Conservation (phyloP, 2,888 invertebrate species). For the Drosophila borborema region DNA sequence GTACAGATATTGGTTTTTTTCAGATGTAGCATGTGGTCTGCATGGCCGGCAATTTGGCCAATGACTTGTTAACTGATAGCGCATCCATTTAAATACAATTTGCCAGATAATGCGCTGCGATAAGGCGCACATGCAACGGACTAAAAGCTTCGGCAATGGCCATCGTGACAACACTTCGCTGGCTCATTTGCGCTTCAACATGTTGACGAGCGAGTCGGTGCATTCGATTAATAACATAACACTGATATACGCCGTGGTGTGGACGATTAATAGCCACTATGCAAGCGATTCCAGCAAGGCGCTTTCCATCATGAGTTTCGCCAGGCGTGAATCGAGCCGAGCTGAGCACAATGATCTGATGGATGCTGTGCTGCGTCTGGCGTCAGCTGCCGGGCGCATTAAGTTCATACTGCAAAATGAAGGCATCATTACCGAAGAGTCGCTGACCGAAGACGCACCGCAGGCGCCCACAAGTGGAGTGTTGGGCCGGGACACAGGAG, state of each 20-base stretch:
- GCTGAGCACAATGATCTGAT: constrained; percentile 74
- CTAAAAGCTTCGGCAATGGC: constrained; percentile 37
- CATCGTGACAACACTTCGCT: constrained; percentile 3
- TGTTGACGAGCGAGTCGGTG: constrained; percentile 27
- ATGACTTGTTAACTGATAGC: constrained; percentile 41
- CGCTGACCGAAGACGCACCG: background rate
- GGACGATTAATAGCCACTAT: constrained; percentile 77
- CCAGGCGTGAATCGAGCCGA: constrained; percentile 49
- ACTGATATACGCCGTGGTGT: constrained; percentile 77
- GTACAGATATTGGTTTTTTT: background rate
- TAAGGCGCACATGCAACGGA: constrained; percentile 30
- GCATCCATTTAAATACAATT: constrained; percentile 58
- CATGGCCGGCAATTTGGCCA: constrained; percentile 2
- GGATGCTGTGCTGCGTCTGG: constrained; percentile 42
- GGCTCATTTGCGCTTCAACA: constrained; percentile 18
- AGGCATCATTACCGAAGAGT: constrained; percentile 2
- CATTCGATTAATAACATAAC: constrained; percentile 65
- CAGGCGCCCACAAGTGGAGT: constrained; percentile 19
- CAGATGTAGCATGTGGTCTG: constrained; percentile 24
- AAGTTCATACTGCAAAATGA: constrained; percentile 56
- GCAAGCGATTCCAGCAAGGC: constrained; percentile 60
- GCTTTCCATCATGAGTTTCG: constrained; percentile 70
- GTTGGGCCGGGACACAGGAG: constrained; percentile 45
- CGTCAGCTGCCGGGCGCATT: constrained; percentile 31
- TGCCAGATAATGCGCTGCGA: constrained; percentile 40